Evolutionary conservation across 2,888 invertebrate genomes (phyloP).

Genomic region (Fragum fragum): DNA sequence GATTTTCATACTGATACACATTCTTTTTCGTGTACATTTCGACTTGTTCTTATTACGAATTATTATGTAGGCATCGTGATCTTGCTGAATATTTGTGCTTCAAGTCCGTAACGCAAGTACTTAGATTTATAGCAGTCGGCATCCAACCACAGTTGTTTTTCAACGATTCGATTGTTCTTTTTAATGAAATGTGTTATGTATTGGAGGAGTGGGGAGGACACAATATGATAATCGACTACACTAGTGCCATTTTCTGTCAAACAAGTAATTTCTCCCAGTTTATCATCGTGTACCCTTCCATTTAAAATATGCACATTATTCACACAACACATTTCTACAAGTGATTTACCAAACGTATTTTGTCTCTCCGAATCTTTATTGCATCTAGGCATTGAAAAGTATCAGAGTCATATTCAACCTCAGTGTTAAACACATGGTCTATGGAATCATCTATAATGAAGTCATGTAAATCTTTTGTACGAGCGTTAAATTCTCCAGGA

Average conservation of each 20-base stretch:
- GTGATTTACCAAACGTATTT: conserved; percentile 29
- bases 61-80: too few species aligned
- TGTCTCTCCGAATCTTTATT: conserved; percentile 25
- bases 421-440: conserved; percentile 20
- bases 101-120: too few species aligned
- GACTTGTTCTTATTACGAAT: too few species aligned
- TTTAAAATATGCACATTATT: conserved; percentile 28
- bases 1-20: too few species aligned
- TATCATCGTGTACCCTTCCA: neutral
- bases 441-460: conserved; percentile 33
- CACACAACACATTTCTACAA: conserved; percentile 32
- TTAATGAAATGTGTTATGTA: conserved; percentile 19
- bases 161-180: neutral
- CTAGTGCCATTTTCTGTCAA: neutral
- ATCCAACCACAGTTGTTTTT: too few species aligned
- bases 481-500: conserved; percentile 41
- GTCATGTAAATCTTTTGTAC: conserved; percentile 44
- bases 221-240: conserved; percentile 4
- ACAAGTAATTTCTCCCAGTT: neutral
- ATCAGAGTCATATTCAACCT: conserved; percentile 33
- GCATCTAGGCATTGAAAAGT: conserved; percentile 19
- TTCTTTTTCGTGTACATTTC: too few species aligned
- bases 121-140: too few species aligned
- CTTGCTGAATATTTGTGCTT: too few species aligned
- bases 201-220: conserved; percentile 1